A percentile compares a stretch with the other conserved stretches of the same genome.
Evolutionary conservation across 53 echinoderm and acorn worm genomes (phyloP).

Genomic region (Holothuria leucospilota): DNA sequence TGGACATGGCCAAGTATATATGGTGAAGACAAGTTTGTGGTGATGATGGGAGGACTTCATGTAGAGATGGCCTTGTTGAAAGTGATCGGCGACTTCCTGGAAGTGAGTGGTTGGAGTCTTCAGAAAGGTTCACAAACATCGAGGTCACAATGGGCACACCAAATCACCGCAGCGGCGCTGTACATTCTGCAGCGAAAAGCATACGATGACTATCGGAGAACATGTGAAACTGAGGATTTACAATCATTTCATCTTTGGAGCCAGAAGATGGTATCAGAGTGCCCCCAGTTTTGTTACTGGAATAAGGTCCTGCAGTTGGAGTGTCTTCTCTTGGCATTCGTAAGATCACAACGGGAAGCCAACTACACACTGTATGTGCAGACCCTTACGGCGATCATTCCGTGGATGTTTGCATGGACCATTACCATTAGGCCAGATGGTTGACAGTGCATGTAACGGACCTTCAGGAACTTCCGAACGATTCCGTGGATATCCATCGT

Average conservation of each 20-base stretch:
- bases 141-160: conserved; percentile 24
- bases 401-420: conserved; percentile 49
- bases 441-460: conserved; percentile 49
- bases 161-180: too few relatives aligned
- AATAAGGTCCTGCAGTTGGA: too few relatives aligned
- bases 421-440: conserved; percentile 55
- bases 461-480: conserved; percentile 5
- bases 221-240: too few relatives aligned
- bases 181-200: too few relatives aligned
- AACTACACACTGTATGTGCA: too few relatives aligned
- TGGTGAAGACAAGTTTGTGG: conserved; percentile 51
- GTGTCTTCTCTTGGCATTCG: too few relatives aligned
- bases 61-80: conserved; percentile 46
- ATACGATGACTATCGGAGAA: too few relatives aligned
- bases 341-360: too few relatives aligned
- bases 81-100: conserved; percentile 34
- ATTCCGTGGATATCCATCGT: neutral
- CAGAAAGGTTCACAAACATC: conserved; percentile 36
- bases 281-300: too few relatives aligned
- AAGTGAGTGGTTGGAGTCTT: conserved; percentile 43
- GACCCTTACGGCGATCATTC: too few relatives aligned
- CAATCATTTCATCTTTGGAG: too few relatives aligned
- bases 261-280: too few relatives aligned
- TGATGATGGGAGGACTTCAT: conserved; percentile 54
- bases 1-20: conserved; percentile 47